Evolutionary conservation across 1,140 invertebrate genomes (phyloP), one percentile per base, ranked within the genome.

Genomic region (Drosophila setifemur): DNA sequence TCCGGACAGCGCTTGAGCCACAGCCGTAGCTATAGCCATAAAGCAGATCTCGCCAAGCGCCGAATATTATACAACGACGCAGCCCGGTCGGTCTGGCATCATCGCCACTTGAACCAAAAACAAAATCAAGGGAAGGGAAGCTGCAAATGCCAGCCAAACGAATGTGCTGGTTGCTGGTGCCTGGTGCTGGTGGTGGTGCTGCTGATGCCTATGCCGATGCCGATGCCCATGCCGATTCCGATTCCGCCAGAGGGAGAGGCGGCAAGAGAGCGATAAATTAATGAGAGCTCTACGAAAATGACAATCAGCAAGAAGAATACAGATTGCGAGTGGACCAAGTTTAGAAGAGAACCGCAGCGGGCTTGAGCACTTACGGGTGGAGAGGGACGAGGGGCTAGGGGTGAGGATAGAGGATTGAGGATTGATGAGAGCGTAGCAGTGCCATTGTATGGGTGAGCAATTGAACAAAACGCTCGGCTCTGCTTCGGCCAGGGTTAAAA

Each of bases 61-160:
- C 72, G 55, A 78, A 70, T 37, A 78, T 78, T 82, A 83, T 69
- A 60, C 60, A 73, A 69, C 73, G 69, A 18, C 16, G 26, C 40
- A 35, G 39, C 31, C 29, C 71, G 6, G 43, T 44, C 40, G 26
- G 39, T 26, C 29, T 76, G 6, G 43, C 50, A 63, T 31, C 67
- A 28, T 50, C 57, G 57, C 67, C 73, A 73, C 78, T 83, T 77
- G 73, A 82, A 77, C 77, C 73, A 76, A 82, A 81, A 77, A 63
- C 52, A 49, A 66, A 76, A 71, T 66, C 2, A 11, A 18, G 31
- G 4, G 55, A 58, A 78, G 74, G 75, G 79, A 85, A 86, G 79
- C 81, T 85, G 79, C 81, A 79, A 61, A 78, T 60, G 35, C 42
- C 60, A 73, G 40, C 23, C 47, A 49, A 71, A 68, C 33, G 35